Evolutionary conservation across 2,113 vertebrate genomes (phyloP), one percentile per base, ranked within the genome.

Genomic region (Scomber japonicus): DNA sequence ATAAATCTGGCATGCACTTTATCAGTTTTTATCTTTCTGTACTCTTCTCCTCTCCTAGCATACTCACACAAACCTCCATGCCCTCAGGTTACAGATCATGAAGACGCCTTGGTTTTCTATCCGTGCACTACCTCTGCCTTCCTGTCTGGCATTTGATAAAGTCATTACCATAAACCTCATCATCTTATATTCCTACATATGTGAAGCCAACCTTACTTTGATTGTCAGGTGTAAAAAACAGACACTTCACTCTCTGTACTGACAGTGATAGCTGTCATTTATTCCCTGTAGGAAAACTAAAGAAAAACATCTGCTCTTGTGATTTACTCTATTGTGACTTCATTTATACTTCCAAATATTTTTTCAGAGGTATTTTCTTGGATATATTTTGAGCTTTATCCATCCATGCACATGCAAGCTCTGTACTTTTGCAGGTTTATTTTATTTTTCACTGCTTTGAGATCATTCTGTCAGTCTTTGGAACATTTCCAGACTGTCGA

Each of bases 81-180:
- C 78, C 71, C 63, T 70, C 19, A 48, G 75, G 78, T 78, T 82
- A 67, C 24, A 77, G 57, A 82, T 75, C 62, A 88, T 66, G 24
- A 69, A 54, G 62, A 69, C 21, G 7, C 56, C 27, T 61, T 44
- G 10, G 16, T 57, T 63, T 45, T 40, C 19, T 49, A 71, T 50
- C 78, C 57, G 65, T 35, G 56, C 21, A 54, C 11, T 44, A 19
- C 31, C 51, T 63, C 46, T 51, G 15, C 21, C 16, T 13, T 24
- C 51, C 45, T 15, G 21, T 56, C 45, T 15, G 21, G 51, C 45
- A 66, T 21, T 21, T 68, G 71, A 83, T 59, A 24, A 75, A 72
- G 50, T 79, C 35, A 80, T 86, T 71, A 68, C 24, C 55, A 67
- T 78, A 64, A 75, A 35, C 21, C 15, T 27, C 31, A 53, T 74